Base-by-base conservation (phyloP, 2,888 invertebrate genomes). In the Uloborus plumipes region DNA sequence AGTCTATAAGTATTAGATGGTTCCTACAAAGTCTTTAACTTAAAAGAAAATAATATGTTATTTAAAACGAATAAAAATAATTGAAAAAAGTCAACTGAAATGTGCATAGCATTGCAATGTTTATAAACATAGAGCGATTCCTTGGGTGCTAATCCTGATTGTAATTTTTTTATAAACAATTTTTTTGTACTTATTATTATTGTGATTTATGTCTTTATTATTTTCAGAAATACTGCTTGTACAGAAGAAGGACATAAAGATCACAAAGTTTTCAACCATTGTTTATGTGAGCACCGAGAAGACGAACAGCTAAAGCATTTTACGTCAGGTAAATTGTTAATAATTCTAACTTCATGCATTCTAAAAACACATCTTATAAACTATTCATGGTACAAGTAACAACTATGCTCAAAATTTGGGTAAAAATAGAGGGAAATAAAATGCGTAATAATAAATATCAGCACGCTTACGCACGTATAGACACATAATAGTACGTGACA, bases 221-320 rank as follows among this genome's bases (percentile, higher is more conserved):
- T 14, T 7, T 74, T 16, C 70, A 81, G 80, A 18, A 53, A 51
- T 4, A 18, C 69, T n/a, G 51, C 74, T 1, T 74, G 80, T 51
- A 55, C 80, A 16, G 80, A 81, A 58, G 74, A 62, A 1, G 80
- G 75, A 15, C 80, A 81, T 47, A 81, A 62, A 6, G 80, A 81
- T 15, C 80, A 81, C 26, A 81, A 81, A 64, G 70, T 39, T 26
- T 81, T 74, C 59, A 81, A 81, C 22, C 80, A 81, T 15, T 81
- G 80, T 51, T 55, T 81, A 20, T 81, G 80, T 70, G 80, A 81
- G n/a, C 80, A 81, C 50, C 49, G 80, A 58, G 80, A 81, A 74
- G 80, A 81, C 3, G 80, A 81, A 39, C 80, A 81, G 50, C 18
- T 81, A 31, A 81, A 81, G 39, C 80, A 81, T 49, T 81, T 81